Conservation (phyloP, 2,797 vertebrate genomes). For the Hozukius guyotensis region DNA sequence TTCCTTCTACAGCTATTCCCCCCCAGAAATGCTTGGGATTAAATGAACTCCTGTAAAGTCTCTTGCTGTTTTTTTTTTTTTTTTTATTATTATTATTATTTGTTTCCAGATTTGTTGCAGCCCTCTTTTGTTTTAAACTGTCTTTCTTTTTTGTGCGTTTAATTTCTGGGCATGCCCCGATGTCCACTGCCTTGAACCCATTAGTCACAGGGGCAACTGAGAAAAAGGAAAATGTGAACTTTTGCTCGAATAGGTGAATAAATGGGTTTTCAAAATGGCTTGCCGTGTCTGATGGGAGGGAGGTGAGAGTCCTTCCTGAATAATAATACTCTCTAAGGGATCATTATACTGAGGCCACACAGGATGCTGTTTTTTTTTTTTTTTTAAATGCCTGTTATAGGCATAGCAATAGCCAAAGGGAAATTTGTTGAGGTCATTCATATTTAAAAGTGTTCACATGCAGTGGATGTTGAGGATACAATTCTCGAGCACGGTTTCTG, state of each 20-base stretch:
- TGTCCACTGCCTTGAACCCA: slow-evolving; percentile 39
- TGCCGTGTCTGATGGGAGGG: slow-evolving; percentile 15
- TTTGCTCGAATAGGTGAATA: slow-evolving; percentile 59
- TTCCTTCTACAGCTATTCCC: slow-evolving; percentile 53
- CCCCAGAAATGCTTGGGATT: slow-evolving; percentile 64
- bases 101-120: background rate
- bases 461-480: background rate
- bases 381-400: background rate
- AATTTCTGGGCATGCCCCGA: slow-evolving; percentile 5
- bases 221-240: slow-evolving; percentile 41
- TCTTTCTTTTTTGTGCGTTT: slow-evolving; percentile 10
- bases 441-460: too few relatives aligned
- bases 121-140: slow-evolving; percentile 14
- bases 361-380: background rate
- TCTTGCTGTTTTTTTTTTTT: slow-evolving; percentile 9
- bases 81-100: background rate
- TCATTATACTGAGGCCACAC: background rate
- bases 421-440: background rate
- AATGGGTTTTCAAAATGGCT: slow-evolving; percentile 64
- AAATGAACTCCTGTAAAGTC: slow-evolving; percentile 74
- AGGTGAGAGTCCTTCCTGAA: background rate
- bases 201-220: background rate
- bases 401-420: too few relatives aligned
- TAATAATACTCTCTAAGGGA: background rate
- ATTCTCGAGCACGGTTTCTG: background rate